Conservation (phyloP, 2,888 invertebrate species). For the Napeogenes sylphis region DNA sequence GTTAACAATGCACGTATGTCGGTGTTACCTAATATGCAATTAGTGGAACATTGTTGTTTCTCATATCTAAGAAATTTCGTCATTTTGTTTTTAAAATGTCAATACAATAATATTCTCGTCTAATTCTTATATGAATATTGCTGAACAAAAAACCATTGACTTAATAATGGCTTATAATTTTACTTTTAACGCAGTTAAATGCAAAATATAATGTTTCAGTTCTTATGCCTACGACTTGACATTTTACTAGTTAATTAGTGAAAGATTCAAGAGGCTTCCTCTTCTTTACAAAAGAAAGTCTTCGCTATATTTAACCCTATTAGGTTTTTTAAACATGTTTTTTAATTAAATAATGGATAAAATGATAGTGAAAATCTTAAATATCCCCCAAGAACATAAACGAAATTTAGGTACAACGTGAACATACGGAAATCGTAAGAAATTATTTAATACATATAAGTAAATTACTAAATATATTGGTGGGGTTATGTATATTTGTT, state of each 20-base stretch:
- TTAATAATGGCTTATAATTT: neutral
- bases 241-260: constrained; percentile 27
- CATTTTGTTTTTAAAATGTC: too few relatives aligned
- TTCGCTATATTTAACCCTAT: constrained; percentile 16
- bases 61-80: neutral
- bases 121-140: too few relatives aligned
- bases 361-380: too few relatives aligned
- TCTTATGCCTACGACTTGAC: constrained; percentile 15
- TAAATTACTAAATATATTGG: neutral
- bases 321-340: neutral
- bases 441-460: too few relatives aligned
- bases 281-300: constrained; percentile 25
- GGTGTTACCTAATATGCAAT: too few relatives aligned
- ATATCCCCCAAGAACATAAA: too few relatives aligned
- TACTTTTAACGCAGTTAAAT: neutral
- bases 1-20: too few relatives aligned
- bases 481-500: neutral
- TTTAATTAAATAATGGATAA: neutral
- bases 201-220: neutral
- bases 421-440: too few relatives aligned
- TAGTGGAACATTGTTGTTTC: too few relatives aligned
- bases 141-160: neutral
- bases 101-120: too few relatives aligned
- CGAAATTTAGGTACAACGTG: too few relatives aligned
- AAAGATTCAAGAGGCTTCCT: constrained; percentile 24